Conservation (phyloP, 2,888 invertebrate genomes). For the Strigamia transsilvanica region DNA sequence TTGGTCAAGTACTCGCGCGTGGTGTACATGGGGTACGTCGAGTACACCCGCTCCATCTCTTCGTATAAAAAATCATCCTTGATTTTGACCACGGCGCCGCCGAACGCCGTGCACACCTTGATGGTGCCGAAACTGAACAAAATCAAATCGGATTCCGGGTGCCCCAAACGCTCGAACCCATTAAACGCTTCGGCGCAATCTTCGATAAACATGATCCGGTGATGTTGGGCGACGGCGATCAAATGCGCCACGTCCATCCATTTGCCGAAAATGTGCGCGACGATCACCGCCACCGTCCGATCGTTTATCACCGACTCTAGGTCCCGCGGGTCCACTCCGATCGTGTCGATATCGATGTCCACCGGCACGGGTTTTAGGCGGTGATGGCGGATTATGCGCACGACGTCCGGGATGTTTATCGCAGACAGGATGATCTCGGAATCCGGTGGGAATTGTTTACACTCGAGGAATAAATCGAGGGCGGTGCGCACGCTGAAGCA, state of each 20-base stretch:
- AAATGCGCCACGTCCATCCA: conserved; percentile 61
- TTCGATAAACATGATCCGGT: conserved; percentile 62
- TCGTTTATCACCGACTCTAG: conserved; percentile 61
- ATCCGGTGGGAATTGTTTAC: conserved; percentile 62
- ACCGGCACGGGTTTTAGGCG: conserved; percentile 61
- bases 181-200: conserved; percentile 64
- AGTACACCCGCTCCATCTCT: conserved; percentile 60
- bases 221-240: conserved; percentile 60
- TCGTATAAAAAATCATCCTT: conserved; percentile 59
- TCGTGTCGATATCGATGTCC: conserved; percentile 63
- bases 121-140: conserved; percentile 65
- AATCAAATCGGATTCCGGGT: conserved; percentile 62
- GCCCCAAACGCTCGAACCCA: conserved; percentile 62
- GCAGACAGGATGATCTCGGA: conserved; percentile 65
- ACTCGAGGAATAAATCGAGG: conserved; percentile 61
- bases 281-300: conserved; percentile 62
- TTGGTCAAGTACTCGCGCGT: conserved; percentile 61
- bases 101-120: conserved; percentile 63
- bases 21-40: conserved; percentile 60
- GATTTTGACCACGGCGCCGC: conserved; percentile 63
- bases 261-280: conserved; percentile 64
- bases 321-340: conserved; percentile 61
- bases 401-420: conserved; percentile 65
- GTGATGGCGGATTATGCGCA: conserved; percentile 61
- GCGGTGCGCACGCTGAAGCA: conserved; percentile 62